These are phyloP conservation scores for Symphodus melops DNA, from an alignment of 2,113 vertebrate species.

Conservation along the genomic window DNA sequence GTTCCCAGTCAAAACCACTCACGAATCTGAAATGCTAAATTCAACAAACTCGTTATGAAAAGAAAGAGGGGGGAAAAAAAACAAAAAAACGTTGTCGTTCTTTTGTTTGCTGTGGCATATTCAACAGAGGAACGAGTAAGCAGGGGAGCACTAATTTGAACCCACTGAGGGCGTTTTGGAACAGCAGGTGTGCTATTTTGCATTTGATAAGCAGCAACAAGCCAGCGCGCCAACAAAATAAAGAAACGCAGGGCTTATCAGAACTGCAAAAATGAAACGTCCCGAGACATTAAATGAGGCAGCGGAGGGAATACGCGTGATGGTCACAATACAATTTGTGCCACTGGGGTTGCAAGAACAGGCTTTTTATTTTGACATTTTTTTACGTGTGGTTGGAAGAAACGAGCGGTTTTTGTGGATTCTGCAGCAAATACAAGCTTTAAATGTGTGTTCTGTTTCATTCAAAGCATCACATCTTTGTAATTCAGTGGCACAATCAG, in stretches of 20 bases:
- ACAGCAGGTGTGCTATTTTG: slow-evolving; percentile 74
- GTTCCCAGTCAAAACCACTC: slow-evolving; percentile 45
- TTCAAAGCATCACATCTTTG: neutral
- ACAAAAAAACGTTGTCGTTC: slow-evolving; percentile 34
- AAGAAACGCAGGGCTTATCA: slow-evolving; percentile 38
- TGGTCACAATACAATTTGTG: slow-evolving; percentile 7
- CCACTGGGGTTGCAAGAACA: neutral
- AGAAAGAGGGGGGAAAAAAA: slow-evolving; percentile 5
- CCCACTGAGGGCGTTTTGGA: slow-evolving; percentile 69
- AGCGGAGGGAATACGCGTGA: neutral
- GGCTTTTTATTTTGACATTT: neutral
- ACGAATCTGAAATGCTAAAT: slow-evolving; percentile 46
- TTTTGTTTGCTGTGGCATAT: slow-evolving; percentile 61
- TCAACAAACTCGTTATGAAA: slow-evolving; percentile 24
- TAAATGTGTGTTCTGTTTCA: neutral
- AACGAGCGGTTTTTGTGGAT: neutral
- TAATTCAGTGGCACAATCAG: no score
- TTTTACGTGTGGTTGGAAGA: neutral
- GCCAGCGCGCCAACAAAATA: slow-evolving; percentile 33
- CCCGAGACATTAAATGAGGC: slow-evolving; percentile 32
- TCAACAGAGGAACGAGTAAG: slow-evolving; percentile 62
- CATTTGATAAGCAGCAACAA: slow-evolving; percentile 65
- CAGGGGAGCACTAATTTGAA: slow-evolving; percentile 73
- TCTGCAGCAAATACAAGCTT: neutral
- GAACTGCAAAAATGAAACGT: slow-evolving; percentile 37